phyloP scores from a whole-genome alignment of 2,797 vertebrate genomes.

The Gallirallus australis region DNA sequence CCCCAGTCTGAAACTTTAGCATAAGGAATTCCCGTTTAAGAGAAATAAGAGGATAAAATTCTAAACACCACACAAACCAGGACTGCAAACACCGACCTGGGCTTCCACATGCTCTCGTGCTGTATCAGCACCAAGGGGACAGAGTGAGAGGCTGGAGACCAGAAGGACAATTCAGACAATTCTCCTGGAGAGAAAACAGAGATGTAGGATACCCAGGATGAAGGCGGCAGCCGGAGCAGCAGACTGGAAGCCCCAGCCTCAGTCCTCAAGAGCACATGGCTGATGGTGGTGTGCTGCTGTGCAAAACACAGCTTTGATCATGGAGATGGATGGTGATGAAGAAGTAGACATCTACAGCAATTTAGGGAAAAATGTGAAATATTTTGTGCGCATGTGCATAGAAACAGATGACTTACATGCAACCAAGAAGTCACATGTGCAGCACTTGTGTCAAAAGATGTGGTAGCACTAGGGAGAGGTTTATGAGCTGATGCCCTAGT shows the following conservation, averaged over 20 bases:
- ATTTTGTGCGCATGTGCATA: neutral
- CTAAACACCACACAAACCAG: neutral
- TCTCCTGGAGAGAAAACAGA: neutral
- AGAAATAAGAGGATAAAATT: neutral
- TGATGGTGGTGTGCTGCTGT: neutral
- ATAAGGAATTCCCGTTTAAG: neutral
- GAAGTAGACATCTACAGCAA: neutral
- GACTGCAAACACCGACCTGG: neutral
- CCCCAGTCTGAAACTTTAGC: neutral
- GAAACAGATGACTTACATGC: neutral
- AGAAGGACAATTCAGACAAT: neutral
- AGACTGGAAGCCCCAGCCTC: neutral
- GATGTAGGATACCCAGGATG: neutral
- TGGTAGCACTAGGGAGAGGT: neutral
- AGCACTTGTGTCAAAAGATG: neutral
- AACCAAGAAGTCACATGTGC: neutral
- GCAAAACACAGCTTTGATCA: neutral
- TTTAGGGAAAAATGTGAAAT: neutral
- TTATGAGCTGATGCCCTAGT: neutral
- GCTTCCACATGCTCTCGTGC: neutral
- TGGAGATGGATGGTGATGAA: neutral
- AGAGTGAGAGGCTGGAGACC: neutral
- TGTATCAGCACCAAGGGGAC: neutral
- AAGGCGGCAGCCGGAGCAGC: neutral
- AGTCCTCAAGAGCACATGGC: neutral